Conservation (phyloP, 2,888 invertebrate species). For the Ochropacha duplaris region DNA sequence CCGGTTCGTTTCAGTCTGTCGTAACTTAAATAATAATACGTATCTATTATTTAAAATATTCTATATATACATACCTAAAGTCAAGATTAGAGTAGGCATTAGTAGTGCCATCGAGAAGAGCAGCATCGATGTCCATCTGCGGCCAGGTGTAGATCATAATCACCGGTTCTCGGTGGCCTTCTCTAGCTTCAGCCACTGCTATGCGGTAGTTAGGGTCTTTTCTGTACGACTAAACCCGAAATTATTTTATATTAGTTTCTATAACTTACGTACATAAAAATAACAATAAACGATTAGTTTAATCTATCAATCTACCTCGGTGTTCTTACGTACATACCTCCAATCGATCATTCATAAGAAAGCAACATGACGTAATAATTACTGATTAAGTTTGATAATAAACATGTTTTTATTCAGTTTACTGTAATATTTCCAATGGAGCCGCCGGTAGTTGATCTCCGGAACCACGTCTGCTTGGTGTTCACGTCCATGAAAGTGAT, state of each 20-base stretch:
- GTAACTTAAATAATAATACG: too few species aligned
- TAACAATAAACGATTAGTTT: too few species aligned
- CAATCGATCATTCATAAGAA: background rate
- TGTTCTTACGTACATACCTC: too few species aligned
- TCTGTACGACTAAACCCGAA: slow-evolving; percentile 57
- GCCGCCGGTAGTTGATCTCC: slow-evolving; percentile 89
- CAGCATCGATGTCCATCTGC: slow-evolving; percentile 87
- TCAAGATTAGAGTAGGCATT: slow-evolving; percentile 88
- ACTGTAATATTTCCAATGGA: slow-evolving; percentile 92
- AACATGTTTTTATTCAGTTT: slow-evolving; percentile 19
- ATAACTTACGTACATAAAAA: too few species aligned
- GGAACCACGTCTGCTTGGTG: slow-evolving; percentile 86
- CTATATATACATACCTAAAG: slow-evolving; percentile 84
- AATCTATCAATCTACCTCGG: background rate
- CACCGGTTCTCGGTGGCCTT: slow-evolving; percentile 83
- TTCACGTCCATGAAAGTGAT: slow-evolving; percentile 89
- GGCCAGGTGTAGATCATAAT: slow-evolving; percentile 94
- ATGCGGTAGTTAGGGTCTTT: slow-evolving; percentile 82
- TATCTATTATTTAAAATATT: too few species aligned
- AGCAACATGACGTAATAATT: background rate
- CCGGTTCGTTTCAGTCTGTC: too few species aligned
- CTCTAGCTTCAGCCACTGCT: slow-evolving; percentile 89
- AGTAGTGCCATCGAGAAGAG: slow-evolving; percentile 90
- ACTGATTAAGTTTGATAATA: background rate
- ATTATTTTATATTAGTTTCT: background rate